Conservation (phyloP, 2,113 vertebrate genomes). For the Callipepla californica region DNA sequence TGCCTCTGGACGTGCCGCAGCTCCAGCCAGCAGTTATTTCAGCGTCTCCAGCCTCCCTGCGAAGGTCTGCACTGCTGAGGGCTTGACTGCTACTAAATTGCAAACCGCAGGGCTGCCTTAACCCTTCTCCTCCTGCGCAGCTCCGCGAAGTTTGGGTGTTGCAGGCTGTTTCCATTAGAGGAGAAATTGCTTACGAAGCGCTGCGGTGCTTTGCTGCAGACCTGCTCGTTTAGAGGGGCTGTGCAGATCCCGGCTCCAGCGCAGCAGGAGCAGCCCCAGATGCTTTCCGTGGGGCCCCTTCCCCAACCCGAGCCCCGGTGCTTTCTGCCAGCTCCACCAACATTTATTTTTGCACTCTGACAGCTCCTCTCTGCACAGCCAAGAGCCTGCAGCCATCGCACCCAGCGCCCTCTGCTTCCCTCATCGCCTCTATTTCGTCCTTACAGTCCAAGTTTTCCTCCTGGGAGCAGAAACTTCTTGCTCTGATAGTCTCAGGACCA, state of each 20-base stretch:
- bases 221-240: neutral
- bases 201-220: accelerated
- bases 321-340: neutral
- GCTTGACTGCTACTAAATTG: slow-evolving; percentile 45
- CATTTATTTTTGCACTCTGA: neutral
- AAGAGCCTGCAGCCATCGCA: accelerated
- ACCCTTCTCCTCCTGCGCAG: slow-evolving; percentile 8
- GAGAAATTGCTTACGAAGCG: neutral
- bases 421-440: neutral
- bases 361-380: neutral
- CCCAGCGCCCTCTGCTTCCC: neutral
- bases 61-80: slow-evolving; percentile 11
- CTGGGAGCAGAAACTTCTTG: accelerated
- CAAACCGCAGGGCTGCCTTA: slow-evolving; percentile 59
- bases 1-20: slow-evolving; percentile 64
- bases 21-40: slow-evolving; percentile 64
- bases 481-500: neutral
- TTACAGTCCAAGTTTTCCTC: neutral
- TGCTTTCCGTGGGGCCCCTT: neutral
- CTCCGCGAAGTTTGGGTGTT: neutral
- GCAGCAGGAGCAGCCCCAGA: accelerated
- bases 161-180: neutral
- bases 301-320: neutral
- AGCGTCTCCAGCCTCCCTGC: slow-evolving; percentile 51
- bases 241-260: accelerated